A percentile compares a stretch with the other conserved stretches of the same genome.
phyloP scores from a whole-genome alignment of 2,888 invertebrate species.

The Hypomecis atomaria region DNA sequence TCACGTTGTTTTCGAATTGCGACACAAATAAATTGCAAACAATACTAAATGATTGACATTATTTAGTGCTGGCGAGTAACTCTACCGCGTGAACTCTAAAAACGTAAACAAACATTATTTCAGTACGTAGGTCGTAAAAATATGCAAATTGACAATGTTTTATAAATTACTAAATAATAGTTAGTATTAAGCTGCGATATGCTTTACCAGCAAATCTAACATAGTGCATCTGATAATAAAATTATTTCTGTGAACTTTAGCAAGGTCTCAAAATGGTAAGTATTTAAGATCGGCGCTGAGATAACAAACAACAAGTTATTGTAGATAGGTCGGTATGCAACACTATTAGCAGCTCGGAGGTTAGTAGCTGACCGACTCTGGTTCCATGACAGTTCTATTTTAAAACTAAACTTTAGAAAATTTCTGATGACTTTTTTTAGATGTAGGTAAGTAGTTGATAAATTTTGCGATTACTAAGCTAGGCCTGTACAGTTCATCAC shows the following conservation, averaged over 20 bases:
- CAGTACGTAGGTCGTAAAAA: background rate
- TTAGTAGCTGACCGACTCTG: background rate
- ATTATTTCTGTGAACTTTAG: slow-evolving; percentile 10
- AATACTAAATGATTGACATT: background rate
- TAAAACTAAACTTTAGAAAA: too few relatives aligned
- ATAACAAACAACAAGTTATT: slow-evolving; percentile 33
- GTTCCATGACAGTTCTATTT: too few relatives aligned
- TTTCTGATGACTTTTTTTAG: too few relatives aligned
- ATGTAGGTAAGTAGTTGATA: too few relatives aligned
- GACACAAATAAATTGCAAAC: slow-evolving; percentile 3
- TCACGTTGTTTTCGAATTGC: slow-evolving; percentile 1
- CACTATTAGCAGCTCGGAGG: slow-evolving; percentile 26
- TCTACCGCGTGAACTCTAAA: background rate
- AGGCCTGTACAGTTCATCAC: too few relatives aligned
- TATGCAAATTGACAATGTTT: background rate
- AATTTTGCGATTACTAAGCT: too few relatives aligned
- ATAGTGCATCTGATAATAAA: slow-evolving; percentile 12
- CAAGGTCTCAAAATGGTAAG: slow-evolving; percentile 21
- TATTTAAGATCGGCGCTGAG: slow-evolving; percentile 19
- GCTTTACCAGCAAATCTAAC: slow-evolving; percentile 3
- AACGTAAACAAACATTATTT: slow-evolving; percentile 1
- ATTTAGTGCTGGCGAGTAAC: background rate
- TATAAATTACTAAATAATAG: background rate
- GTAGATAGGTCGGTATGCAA: slow-evolving; percentile 14
- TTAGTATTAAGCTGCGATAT: slow-evolving; percentile 14